Percentiles rank a stretch among this genome's conserved stretches.
Conservation (phyloP, 2,113 vertebrate genomes). For the Rhynchomys soricoides region DNA sequence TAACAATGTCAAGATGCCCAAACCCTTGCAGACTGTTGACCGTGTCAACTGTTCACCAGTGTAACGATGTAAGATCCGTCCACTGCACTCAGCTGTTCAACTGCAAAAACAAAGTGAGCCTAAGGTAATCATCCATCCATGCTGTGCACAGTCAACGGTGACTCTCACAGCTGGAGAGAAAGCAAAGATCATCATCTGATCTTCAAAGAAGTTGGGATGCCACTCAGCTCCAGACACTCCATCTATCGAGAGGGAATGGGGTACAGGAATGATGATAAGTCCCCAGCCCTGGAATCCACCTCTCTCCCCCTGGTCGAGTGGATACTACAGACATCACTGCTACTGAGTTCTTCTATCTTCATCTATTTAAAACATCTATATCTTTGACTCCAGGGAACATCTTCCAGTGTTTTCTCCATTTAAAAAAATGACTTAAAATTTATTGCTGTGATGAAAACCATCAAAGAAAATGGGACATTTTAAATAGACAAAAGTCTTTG, state of each 20-base stretch:
- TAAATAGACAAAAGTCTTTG: background rate
- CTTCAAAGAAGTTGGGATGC: background rate
- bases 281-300: no score
- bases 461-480: background rate
- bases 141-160: background rate
- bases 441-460: background rate
- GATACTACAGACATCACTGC: background rate
- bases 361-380: background rate
- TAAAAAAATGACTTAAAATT: background rate
- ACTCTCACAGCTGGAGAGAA: background rate
- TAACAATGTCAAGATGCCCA: background rate
- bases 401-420: background rate
- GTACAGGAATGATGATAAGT: background rate
- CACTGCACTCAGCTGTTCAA: background rate
- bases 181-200: background rate
- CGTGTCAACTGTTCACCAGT: background rate
- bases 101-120: background rate
- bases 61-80: background rate
- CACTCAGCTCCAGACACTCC: background rate
- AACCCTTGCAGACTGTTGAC: background rate
- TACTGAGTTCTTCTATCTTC: background rate
- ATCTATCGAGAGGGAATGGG: background rate
- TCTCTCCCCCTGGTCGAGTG: no score
- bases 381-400: background rate
- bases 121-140: background rate